Conservation (phyloP, 2,888 invertebrate species). For the Volucella bombylans region DNA sequence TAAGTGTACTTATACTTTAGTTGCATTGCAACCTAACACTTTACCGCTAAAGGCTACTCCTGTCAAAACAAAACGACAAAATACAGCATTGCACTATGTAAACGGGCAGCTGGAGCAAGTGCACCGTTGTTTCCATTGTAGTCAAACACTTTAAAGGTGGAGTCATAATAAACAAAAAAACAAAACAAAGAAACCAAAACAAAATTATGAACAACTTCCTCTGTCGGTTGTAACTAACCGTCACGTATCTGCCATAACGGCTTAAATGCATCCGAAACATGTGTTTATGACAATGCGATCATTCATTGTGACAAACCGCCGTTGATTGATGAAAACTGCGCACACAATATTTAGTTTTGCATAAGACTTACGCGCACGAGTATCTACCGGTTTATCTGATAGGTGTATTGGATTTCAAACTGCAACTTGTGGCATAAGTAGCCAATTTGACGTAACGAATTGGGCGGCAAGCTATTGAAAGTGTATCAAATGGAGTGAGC, state of each 20-base stretch:
- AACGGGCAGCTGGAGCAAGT: slow-evolving; percentile 33
- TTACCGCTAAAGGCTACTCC: slow-evolving; percentile 27
- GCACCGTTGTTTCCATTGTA: slow-evolving; percentile 43
- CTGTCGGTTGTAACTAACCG: background rate
- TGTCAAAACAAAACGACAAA: slow-evolving; percentile 22
- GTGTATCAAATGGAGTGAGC: slow-evolving; percentile 29
- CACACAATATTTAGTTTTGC: slow-evolving; percentile 32
- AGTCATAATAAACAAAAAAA: slow-evolving; percentile 30
- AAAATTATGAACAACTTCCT: slow-evolving; percentile 38
- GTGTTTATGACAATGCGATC: slow-evolving; percentile 66
- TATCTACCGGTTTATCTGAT: slow-evolving; percentile 7
- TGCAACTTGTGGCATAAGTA: slow-evolving; percentile 18
- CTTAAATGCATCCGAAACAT: slow-evolving; percentile 51
- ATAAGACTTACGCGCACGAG: slow-evolving; percentile 22
- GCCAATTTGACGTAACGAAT: slow-evolving; percentile 53
- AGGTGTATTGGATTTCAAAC: slow-evolving; percentile 29
- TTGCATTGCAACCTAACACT: slow-evolving; percentile 1
- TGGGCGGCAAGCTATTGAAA: slow-evolving; percentile 52
- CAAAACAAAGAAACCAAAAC: background rate
- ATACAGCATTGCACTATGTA: background rate
- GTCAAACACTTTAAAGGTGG: slow-evolving; percentile 23
- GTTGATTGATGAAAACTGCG: slow-evolving; percentile 64
- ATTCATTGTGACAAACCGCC: slow-evolving; percentile 56
- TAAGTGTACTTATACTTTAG: slow-evolving; percentile 10
- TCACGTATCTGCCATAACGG: slow-evolving; percentile 1